Evolutionary conservation across 2,797 vertebrate species (phyloP), one percentile per base, ranked within the genome.

Genomic region (Masticophis lateralis): DNA sequence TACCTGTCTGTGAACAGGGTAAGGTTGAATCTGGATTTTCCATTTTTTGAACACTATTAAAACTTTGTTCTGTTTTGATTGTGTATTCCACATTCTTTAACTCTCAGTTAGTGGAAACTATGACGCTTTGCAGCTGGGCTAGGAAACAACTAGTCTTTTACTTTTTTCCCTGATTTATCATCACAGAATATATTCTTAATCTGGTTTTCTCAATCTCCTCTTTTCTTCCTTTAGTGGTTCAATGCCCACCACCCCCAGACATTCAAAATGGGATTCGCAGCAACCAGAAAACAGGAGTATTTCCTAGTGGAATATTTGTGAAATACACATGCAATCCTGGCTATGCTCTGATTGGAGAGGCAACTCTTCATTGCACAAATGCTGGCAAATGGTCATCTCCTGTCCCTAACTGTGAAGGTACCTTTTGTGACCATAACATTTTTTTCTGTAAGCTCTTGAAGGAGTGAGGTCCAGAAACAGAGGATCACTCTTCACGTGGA

Each of bases 321-420:
- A 93, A 96, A 93, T 97, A 97, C 69, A 96, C 96, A 93, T 98
- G 97, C 95, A 95, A 96, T 47, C 95, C 95, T 32, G 97, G 97
- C 25, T 97, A 96, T 92, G 89, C 83, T 63, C 96, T 97, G 32
- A 89, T 59, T 90, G 97, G 97, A 94, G 95, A 96, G 56, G 95
- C 93, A 66, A 95, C 90, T 0, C 96, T 97, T 57, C 8, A 87
- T 51, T 97, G 96, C 93, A 95, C 93, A 0, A 32, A 92, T 55
- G 94, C 95, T 18, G 97, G 97, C 55, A 95, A 83, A 8, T 97
- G 97, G 97, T 97, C 96, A 93, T 94, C 95, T 83, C 95, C 96
- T 20, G n/a, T 47, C 20, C 97, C 96, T 69, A 92, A 0, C 5
- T 97, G 96, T 92, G 90, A 97, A 97, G 95, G 96, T 97, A 96